Evolutionary conservation across 2,113 vertebrate species (phyloP).

Genomic region (Galbula dea): DNA sequence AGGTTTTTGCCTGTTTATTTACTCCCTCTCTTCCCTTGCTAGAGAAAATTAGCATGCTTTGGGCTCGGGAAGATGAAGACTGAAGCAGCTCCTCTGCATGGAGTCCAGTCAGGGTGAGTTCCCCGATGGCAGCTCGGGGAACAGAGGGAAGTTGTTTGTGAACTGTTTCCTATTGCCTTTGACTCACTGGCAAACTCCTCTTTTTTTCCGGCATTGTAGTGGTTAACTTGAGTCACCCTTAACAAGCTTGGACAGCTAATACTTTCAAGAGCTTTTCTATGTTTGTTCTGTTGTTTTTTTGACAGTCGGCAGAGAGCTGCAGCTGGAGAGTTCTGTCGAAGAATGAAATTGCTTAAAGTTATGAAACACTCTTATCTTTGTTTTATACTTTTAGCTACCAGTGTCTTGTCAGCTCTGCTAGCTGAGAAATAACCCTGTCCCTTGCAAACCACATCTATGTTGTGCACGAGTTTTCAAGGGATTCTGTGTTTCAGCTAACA

Average conservation of each 20-base stretch:
- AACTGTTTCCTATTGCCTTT: background rate
- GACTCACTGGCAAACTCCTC: background rate
- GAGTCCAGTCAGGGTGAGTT: background rate
- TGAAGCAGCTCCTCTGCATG: background rate
- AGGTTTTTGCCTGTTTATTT: background rate
- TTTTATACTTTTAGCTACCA: background rate
- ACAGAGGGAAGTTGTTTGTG: background rate
- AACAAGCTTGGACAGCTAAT: background rate
- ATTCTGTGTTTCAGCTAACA: conserved; percentile 7
- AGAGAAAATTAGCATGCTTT: background rate
- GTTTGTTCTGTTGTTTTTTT: conserved; percentile 29
- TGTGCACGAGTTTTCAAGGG: background rate
- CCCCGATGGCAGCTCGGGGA: background rate
- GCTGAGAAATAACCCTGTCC: background rate
- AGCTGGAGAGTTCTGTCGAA: background rate
- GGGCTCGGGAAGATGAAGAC: background rate
- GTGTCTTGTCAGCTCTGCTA: background rate
- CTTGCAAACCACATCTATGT: background rate
- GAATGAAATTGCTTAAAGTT: background rate
- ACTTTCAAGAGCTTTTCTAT: background rate
- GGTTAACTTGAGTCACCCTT: conserved; percentile 16
- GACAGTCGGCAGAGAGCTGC: background rate
- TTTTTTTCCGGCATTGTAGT: background rate
- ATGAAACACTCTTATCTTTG: conserved; percentile 43
- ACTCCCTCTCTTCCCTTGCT: background rate